A percentile compares a stretch with the other conserved stretches of the same genome.
These are phyloP conservation scores for Tholera decimalis DNA, from an alignment of 2,888 invertebrate genomes.

Conservation along the genomic window DNA sequence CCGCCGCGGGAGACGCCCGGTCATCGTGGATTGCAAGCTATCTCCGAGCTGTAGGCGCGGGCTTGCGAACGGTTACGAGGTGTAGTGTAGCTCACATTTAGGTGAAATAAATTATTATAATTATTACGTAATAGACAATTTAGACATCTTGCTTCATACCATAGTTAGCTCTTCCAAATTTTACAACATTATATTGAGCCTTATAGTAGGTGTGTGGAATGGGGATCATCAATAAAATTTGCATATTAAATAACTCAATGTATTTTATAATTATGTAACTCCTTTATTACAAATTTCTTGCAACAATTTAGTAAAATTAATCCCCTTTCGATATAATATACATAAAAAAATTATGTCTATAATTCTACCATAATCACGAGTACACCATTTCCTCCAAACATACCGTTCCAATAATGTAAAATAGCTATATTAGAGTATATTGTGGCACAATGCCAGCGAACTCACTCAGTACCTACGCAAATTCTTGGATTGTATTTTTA, in stretches of 20 bases:
- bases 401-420: constrained; percentile 64
- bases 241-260: constrained; percentile 69
- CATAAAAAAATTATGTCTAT: constrained; percentile 74
- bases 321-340: constrained; percentile 74
- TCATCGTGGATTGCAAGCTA: no score
- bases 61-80: no score
- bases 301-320: constrained; percentile 78
- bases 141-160: background rate
- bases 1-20: no score
- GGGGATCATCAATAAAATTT: constrained; percentile 48
- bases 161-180: background rate
- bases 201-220: background rate
- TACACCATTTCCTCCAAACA: constrained; percentile 70
- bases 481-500: constrained; percentile 43
- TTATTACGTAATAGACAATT: no score
- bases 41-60: no score
- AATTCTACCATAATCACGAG: constrained; percentile 71
- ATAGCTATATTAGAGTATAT: constrained; percentile 64
- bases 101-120: no score
- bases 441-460: constrained; percentile 66
- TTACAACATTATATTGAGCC: background rate
- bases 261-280: constrained; percentile 77
- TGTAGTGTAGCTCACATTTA: no score
- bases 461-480: constrained; percentile 56
- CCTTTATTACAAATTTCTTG: constrained; percentile 74